phyloP scores from a whole-genome alignment of 2,113 vertebrate species.

The rat (Rattus norvegicus) region DNA sequence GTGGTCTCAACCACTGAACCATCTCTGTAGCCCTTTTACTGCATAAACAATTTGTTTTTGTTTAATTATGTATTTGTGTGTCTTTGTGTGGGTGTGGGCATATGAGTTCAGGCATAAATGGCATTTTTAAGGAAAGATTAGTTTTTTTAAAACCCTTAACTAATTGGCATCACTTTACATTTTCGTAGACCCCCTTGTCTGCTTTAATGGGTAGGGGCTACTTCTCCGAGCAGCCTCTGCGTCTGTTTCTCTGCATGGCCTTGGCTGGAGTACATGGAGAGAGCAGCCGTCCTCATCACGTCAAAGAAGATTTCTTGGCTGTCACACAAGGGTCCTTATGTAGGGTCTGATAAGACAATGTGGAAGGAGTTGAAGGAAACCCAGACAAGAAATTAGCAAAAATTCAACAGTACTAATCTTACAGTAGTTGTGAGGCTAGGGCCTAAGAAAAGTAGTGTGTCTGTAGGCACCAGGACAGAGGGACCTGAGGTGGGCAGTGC shows the following conservation, averaged over 20 bases:
- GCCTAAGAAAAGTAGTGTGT: background rate
- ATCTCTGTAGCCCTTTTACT: background rate
- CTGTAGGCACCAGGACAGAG: background rate
- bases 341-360: background rate
- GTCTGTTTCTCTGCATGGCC: background rate
- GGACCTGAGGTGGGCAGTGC: fast-evolving
- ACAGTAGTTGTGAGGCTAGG: too few species aligned
- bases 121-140: constrained; percentile 16
- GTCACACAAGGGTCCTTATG: background rate
- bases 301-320: background rate
- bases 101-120: background rate
- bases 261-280: background rate
- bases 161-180: background rate
- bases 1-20: background rate
- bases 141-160: background rate
- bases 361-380: background rate
- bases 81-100: background rate
- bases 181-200: background rate
- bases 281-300: background rate
- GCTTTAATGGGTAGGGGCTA: background rate
- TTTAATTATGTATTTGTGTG: background rate
- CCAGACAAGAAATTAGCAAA: background rate
- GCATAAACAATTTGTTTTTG: background rate
- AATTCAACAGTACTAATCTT: background rate
- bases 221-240: background rate